Evolutionary conservation across 1,140 invertebrate species (phyloP).

Genomic region (Potamilus streckersoni): DNA sequence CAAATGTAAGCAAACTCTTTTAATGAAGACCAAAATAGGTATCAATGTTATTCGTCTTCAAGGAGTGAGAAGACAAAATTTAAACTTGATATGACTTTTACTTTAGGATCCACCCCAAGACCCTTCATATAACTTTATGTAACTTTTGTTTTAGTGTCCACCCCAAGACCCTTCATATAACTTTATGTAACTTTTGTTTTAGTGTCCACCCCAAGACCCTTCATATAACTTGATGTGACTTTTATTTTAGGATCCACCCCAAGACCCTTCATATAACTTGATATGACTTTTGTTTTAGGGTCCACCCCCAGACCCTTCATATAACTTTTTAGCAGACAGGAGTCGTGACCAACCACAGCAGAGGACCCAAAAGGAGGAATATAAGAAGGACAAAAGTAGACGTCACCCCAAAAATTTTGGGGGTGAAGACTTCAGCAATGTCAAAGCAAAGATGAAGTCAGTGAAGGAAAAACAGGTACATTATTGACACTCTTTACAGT

Average conservation of each 20-base stretch:
- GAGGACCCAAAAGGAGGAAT: constrained; percentile 18
- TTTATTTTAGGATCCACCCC: constrained; percentile 39
- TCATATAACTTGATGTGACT: constrained; percentile 22
- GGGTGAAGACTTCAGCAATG: constrained; percentile 47
- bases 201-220: constrained; percentile 52
- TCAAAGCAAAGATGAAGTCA: constrained; percentile 45
- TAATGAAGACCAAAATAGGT: too few relatives aligned
- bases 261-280: constrained; percentile 21
- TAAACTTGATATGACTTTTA: not conserved
- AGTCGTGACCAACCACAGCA: constrained; percentile 39
- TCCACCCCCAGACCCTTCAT: constrained; percentile 52
- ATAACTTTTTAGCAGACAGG: constrained; percentile 48
- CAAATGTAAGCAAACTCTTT: too few relatives aligned
- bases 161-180: constrained; percentile 52
- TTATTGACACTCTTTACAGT: not conserved
- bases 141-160: constrained; percentile 30
- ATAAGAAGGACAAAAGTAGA: constrained; percentile 23
- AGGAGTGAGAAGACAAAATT: not conserved
- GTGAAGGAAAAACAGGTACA: constrained; percentile 36
- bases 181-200: constrained; percentile 24
- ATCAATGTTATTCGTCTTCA: too few relatives aligned
- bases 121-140: not conserved
- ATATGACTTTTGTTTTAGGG: constrained; percentile 17
- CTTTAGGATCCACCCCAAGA: constrained; percentile 48
- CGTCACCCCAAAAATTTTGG: constrained; percentile 53